Conservation (phyloP, 2,113 vertebrate genomes). For the Origma solitaria region DNA sequence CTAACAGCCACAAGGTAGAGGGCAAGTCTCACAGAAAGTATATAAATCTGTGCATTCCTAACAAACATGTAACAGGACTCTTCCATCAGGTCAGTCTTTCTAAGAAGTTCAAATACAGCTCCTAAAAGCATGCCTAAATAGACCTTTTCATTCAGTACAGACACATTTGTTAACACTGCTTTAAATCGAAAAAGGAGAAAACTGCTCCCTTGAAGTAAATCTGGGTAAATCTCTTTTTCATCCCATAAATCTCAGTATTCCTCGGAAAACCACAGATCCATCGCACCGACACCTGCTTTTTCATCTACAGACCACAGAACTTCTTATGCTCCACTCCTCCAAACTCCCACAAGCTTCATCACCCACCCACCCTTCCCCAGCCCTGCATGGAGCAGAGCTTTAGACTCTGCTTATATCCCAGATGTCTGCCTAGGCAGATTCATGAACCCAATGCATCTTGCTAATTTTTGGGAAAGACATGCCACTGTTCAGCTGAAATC, state of each 20-base stretch:
- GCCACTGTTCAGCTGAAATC: background rate
- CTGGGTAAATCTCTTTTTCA: background rate
- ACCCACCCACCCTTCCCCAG: background rate
- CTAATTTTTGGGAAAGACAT: background rate
- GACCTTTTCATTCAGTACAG: background rate
- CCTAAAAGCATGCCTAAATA: background rate
- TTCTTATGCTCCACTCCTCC: background rate
- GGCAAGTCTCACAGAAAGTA: background rate
- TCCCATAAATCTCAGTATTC: background rate
- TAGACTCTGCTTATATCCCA: background rate
- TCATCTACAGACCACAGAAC: background rate
- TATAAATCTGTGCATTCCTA: background rate
- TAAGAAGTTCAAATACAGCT: background rate
- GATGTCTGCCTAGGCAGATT: background rate
- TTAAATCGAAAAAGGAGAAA: background rate
- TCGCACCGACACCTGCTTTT: background rate
- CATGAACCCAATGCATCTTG: background rate
- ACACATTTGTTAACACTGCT: background rate
- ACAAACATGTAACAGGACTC: background rate
- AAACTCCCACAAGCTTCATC: background rate
- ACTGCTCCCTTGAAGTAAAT: background rate
- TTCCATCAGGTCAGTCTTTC: background rate
- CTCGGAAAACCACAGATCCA: background rate
- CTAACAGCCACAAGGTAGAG: background rate
- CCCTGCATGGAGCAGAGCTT: background rate